Evolutionary conservation across 1,140 invertebrate genomes (phyloP).

Genomic region (Brachionus rubens): DNA sequence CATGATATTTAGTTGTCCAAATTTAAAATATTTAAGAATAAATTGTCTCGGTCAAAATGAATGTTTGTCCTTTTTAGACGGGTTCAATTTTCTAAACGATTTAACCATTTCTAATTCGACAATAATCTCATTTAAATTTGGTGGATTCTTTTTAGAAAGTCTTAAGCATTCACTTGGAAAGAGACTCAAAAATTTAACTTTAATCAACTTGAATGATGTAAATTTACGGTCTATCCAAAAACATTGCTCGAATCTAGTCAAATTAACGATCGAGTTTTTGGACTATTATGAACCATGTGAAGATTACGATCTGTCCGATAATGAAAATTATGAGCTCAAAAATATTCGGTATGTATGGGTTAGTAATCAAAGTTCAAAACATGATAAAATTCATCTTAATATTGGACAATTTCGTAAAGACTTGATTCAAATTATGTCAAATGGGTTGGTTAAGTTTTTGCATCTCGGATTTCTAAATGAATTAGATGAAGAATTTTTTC

Average conservation of each 20-base stretch:
- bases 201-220: slow-evolving; percentile 28
- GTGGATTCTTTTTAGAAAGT: not conserved
- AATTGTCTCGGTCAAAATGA: slow-evolving; percentile 11
- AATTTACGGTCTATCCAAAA: slow-evolving; percentile 13
- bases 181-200: not conserved
- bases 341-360: not conserved
- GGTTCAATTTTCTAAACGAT: slow-evolving; percentile 1
- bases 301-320: not conserved
- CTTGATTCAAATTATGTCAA: not conserved
- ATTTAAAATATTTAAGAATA: slow-evolving; percentile 19
- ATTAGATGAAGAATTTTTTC: slow-evolving; percentile 41
- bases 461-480: slow-evolving; percentile 11
- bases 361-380: not conserved
- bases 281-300: slow-evolving; percentile 23
- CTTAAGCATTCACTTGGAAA: not conserved
- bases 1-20: slow-evolving; percentile 9
- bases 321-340: not conserved
- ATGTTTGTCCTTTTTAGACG: not conserved
- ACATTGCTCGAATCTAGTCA: slow-evolving; percentile 33
- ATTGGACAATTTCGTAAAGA: slow-evolving; percentile 21
- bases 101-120: slow-evolving; percentile 1
- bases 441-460: not conserved
- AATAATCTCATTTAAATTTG: slow-evolving; percentile 18
- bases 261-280: slow-evolving; percentile 18
- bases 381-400: not conserved